Evolutionary conservation across 2,797 vertebrate species (phyloP).

Genomic region (Pangasius sanitwongsei): DNA sequence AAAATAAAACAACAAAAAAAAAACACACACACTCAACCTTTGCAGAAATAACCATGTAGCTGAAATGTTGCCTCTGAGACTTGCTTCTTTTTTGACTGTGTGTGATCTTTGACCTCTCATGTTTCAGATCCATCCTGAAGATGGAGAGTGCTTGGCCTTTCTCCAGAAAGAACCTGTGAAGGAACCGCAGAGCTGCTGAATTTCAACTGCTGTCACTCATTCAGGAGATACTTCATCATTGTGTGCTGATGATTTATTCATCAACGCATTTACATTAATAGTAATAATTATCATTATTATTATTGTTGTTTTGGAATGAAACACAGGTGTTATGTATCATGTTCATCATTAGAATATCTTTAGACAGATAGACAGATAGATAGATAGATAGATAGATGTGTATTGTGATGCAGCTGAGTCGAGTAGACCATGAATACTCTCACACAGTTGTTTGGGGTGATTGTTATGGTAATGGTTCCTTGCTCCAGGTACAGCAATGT

Average conservation of each 20-base stretch:
- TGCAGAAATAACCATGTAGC: not conserved
- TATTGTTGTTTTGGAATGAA: not conserved
- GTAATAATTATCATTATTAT: not conserved
- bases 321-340: not conserved
- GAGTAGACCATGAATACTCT: not conserved
- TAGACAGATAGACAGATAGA: not conserved
- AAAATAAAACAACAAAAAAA: not conserved
- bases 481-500: not conserved
- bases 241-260: not conserved
- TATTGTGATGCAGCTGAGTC: not conserved
- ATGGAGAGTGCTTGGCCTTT: not conserved
- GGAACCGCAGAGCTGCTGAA: not conserved
- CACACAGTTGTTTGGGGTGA: not conserved
- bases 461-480: not conserved
- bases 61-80: not conserved
- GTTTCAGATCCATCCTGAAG: not conserved
- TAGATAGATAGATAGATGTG: not conserved
- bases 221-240: not conserved
- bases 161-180: not conserved
- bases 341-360: too few relatives aligned
- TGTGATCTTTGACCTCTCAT: conserved; percentile 5
- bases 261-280: not conserved
- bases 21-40: not conserved
- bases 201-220: not conserved
- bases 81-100: not conserved